These are phyloP conservation scores for Guaruba guarouba DNA, from an alignment of 2,113 vertebrate genomes.

Conservation along the genomic window DNA sequence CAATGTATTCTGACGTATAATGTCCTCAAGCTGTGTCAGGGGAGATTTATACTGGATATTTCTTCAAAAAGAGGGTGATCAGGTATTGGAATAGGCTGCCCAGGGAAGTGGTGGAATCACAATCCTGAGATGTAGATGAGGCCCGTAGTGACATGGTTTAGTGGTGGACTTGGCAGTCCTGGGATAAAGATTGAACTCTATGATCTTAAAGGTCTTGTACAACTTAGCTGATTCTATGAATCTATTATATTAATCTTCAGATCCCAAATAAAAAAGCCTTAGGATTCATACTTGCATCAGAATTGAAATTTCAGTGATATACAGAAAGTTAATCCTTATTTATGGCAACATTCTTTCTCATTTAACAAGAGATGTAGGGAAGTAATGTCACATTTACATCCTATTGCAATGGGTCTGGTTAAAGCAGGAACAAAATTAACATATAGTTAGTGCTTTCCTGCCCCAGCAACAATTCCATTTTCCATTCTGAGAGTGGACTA, in stretches of 20 bases:
- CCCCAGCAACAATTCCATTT: neutral
- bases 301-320: neutral
- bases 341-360: neutral
- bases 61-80: neutral
- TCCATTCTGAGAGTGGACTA: neutral
- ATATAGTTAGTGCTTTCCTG: neutral
- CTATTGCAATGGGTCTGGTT: neutral
- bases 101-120: neutral
- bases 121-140: neutral
- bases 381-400: neutral
- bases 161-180: neutral
- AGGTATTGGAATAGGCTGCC: neutral
- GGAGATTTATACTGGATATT: neutral
- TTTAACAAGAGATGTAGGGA: neutral
- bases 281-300: neutral
- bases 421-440: neutral
- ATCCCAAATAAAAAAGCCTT: neutral
- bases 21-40: neutral
- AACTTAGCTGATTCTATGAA: neutral
- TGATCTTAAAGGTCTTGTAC: neutral
- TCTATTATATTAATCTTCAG: neutral
- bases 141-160: neutral
- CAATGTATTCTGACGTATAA: neutral
- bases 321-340: neutral
- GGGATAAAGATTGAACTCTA: neutral